These are phyloP conservation scores for Benthosema pterotum DNA, from an alignment of 2,797 vertebrate genomes.

Conservation along the genomic window DNA sequence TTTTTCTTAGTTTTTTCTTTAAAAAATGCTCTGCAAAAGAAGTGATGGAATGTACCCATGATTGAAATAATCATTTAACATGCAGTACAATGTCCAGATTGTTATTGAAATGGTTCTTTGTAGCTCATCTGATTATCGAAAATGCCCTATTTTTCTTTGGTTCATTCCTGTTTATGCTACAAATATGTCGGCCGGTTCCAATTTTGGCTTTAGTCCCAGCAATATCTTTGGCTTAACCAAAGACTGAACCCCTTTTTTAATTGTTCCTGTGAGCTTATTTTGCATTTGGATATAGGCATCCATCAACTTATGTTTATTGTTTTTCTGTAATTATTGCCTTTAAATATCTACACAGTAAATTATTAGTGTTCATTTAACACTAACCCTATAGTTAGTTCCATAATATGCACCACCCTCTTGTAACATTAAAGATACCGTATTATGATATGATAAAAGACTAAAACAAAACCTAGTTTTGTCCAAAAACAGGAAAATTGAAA, in stretches of 20 bases:
- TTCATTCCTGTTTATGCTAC: conserved; percentile 58
- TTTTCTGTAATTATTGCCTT: conserved; percentile 50
- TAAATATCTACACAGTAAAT: conserved; percentile 6
- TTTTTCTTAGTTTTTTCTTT: too few relatives aligned
- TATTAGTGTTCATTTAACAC: too few relatives aligned
- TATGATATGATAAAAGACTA: too few relatives aligned
- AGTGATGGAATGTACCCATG: too few relatives aligned
- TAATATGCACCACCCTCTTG: too few relatives aligned
- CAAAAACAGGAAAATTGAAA: too few relatives aligned
- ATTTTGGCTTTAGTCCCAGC: conserved; percentile 62
- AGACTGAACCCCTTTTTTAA: conserved; percentile 65
- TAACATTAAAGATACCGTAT: too few relatives aligned
- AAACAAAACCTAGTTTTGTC: too few relatives aligned
- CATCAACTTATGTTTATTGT: conserved; percentile 24
- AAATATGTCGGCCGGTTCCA: conserved; percentile 46
- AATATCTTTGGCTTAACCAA: conserved; percentile 79
- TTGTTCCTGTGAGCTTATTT: conserved; percentile 47
- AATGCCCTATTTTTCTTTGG: conserved; percentile 38
- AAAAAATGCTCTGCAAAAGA: too few relatives aligned
- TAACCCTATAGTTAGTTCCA: too few relatives aligned
- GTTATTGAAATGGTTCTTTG: not conserved
- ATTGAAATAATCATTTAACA: too few relatives aligned
- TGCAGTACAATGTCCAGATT: too few relatives aligned
- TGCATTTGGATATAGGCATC: conserved; percentile 54
- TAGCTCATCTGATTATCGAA: conserved; percentile 32